Evolutionary conservation across 2,888 invertebrate genomes (phyloP).

Genomic region (Masnerella sp.): DNA sequence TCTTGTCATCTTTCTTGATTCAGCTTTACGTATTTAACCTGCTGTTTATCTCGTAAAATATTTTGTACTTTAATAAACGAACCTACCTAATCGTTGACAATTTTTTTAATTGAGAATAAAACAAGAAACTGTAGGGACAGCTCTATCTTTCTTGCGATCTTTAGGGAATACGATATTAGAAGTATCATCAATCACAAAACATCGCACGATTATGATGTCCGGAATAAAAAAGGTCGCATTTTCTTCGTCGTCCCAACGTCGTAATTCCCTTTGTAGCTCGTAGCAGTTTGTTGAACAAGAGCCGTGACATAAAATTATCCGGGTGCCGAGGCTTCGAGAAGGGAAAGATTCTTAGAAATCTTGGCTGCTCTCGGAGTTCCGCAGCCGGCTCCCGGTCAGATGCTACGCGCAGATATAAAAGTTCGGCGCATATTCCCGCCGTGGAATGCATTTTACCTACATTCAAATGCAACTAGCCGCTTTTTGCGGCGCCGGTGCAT

Average conservation of each 20-base stretch:
- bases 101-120: too few species aligned
- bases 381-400: slow-evolving; percentile 63
- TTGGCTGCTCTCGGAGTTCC: slow-evolving; percentile 60
- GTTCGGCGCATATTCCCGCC: slow-evolving; percentile 64
- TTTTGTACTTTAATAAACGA: too few species aligned
- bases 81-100: too few species aligned
- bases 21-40: too few species aligned
- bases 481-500: too few species aligned
- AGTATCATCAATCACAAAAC: neutral
- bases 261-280: slow-evolving; percentile 24
- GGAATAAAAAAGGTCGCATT: neutral
- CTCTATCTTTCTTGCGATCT: neutral
- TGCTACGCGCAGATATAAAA: slow-evolving; percentile 66
- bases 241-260: slow-evolving; percentile 4
- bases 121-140: too few species aligned
- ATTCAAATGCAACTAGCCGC: slow-evolving; percentile 40
- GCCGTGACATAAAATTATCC: slow-evolving; percentile 65
- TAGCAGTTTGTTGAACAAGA: slow-evolving; percentile 47
- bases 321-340: slow-evolving; percentile 56
- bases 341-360: slow-evolving; percentile 67
- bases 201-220: neutral
- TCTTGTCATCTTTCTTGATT: too few species aligned
- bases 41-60: too few species aligned
- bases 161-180: neutral
- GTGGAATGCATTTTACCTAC: slow-evolving; percentile 44